Percentiles rank a stretch among this genome's conserved stretches.
Conservation (phyloP, 1,140 invertebrate genomes). For the Pseudomyrmex gracilis region DNA sequence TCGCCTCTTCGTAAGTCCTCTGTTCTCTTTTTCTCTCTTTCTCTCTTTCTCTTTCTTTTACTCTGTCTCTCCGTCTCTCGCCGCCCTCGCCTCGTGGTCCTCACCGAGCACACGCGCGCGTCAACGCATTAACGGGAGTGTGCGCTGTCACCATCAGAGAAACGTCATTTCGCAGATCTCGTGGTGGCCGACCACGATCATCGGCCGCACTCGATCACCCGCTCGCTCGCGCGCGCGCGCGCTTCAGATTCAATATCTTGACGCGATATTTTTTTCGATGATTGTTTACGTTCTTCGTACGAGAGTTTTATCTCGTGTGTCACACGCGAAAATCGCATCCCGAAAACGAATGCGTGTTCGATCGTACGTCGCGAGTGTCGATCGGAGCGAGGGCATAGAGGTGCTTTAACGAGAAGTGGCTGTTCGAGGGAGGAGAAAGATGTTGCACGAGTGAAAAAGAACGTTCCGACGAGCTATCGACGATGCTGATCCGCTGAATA, state of each 20-base stretch:
- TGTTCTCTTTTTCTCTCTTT: constrained; percentile 32
- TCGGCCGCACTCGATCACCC: constrained; percentile 7
- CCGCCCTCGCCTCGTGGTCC: constrained; percentile 41
- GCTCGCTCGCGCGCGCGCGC: background rate
- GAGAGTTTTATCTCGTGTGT: background rate
- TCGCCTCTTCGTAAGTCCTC: constrained; percentile 30
- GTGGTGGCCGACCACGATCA: constrained; percentile 37
- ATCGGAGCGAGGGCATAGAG: background rate
- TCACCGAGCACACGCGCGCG: constrained; percentile 32
- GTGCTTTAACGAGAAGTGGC: constrained; percentile 5
- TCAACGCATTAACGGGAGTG: constrained; percentile 63
- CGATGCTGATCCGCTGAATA: background rate
- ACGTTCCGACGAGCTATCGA: background rate
- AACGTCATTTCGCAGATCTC: constrained; percentile 53
- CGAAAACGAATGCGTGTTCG: background rate
- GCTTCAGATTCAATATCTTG: background rate
- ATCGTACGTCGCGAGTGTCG: constrained; percentile 33
- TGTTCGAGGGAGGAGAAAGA: background rate
- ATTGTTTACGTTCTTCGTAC: no score
- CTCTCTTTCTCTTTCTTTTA: background rate
- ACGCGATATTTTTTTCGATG: background rate
- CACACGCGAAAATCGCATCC: background rate
- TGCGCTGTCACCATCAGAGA: constrained; percentile 52
- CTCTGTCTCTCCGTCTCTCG: constrained; percentile 29
- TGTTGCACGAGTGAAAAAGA: background rate